Evolutionary conservation across 2,113 vertebrate genomes (phyloP).

Genomic region (Myiozetetes cayanensis): DNA sequence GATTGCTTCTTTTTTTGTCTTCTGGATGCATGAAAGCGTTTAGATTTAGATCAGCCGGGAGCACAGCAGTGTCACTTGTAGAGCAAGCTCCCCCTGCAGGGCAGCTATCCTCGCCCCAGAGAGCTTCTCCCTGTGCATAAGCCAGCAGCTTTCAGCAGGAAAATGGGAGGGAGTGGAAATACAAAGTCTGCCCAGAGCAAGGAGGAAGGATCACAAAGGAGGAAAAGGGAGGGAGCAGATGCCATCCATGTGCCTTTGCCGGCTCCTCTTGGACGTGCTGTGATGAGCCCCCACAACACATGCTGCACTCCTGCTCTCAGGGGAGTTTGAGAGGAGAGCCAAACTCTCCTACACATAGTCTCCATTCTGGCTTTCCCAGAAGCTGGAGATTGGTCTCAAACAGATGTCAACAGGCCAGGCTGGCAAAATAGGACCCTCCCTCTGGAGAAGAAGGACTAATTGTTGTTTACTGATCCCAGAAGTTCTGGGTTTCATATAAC

Average conservation of each 20-base stretch:
- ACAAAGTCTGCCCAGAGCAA: background rate
- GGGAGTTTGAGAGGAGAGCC: background rate
- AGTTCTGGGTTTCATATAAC: background rate
- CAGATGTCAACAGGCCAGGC: background rate
- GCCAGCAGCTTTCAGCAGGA: slow-evolving; percentile 10
- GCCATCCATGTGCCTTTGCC: background rate
- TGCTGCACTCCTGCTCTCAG: background rate
- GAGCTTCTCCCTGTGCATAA: accelerated
- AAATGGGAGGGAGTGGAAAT: background rate
- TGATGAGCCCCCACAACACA: background rate
- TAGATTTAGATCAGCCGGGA: background rate
- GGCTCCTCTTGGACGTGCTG: background rate
- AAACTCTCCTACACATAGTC: background rate
- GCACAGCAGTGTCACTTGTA: background rate
- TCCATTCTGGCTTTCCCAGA: background rate
- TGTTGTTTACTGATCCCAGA: background rate
- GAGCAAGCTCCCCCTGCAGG: background rate
- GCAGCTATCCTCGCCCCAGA: background rate
- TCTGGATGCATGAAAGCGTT: background rate
- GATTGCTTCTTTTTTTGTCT: background rate
- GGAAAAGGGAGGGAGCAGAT: slow-evolving; percentile 14
- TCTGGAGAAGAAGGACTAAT: background rate
- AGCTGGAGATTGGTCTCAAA: background rate
- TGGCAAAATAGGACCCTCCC: background rate
- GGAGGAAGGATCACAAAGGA: background rate